Percentiles rank a stretch among this genome's conserved stretches.
phyloP scores from a whole-genome alignment of 2,888 invertebrate species.

The Macrophya annulata region DNA sequence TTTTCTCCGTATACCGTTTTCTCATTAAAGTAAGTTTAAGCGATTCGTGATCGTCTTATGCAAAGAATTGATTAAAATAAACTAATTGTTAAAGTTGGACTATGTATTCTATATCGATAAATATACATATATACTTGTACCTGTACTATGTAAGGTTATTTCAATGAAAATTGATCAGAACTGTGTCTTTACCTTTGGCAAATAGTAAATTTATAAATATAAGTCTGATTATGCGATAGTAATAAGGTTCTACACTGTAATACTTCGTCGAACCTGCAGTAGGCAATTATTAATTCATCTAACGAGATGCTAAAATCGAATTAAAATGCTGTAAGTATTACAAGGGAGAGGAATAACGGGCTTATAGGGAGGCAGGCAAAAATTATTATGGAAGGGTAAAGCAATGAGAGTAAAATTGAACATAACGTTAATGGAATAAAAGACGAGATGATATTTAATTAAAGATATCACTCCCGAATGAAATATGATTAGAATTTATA shows the following conservation, averaged over 20 bases:
- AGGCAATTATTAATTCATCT: conserved; percentile 12
- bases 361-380: neutral
- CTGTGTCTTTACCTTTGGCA: neutral
- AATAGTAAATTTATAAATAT: neutral
- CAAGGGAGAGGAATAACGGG: conserved; percentile 22
- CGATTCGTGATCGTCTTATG: neutral
- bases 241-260: neutral
- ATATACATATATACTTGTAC: no score
- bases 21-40: neutral
- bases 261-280: neutral
- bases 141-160: neutral
- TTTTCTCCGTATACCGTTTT: neutral
- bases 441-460: conserved; percentile 35
- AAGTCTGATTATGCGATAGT: neutral
- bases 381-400: conserved; percentile 38
- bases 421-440: conserved; percentile 18
- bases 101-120: neutral
- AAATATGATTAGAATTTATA: conserved; percentile 25
- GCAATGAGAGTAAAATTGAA: conserved; percentile 7
- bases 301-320: conserved; percentile 29
- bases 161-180: neutral
- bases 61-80: neutral
- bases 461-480: conserved; percentile 28
- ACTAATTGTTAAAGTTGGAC: conserved; percentile 8
- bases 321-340: conserved; percentile 21